Conservation (phyloP, 2,113 vertebrate genomes). For the Mirza zaza region DNA sequence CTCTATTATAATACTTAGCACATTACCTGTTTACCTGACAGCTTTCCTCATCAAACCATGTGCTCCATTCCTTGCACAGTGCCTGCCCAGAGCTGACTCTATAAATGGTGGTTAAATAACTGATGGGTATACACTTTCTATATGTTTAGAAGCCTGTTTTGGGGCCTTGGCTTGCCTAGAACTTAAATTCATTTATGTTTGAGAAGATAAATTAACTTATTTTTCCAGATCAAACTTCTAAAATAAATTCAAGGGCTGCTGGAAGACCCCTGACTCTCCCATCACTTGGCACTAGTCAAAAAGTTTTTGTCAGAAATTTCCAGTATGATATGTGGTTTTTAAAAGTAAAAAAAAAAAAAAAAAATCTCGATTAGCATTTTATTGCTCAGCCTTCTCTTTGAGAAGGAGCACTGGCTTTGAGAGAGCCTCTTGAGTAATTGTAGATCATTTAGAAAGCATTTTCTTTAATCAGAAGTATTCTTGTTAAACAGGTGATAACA, state of each 20-base stretch:
- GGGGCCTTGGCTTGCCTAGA: background rate
- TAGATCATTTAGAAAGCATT: background rate
- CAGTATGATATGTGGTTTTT: background rate
- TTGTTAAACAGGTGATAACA: constrained; percentile 43
- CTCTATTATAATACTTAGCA: background rate
- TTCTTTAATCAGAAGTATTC: constrained; percentile 15
- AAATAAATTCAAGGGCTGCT: constrained; percentile 29
- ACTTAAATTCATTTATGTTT: background rate
- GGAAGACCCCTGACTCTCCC: too few species aligned
- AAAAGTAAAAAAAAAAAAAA: constrained; percentile 14
- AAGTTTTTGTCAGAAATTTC: constrained; percentile 14
- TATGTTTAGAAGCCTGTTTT: background rate
- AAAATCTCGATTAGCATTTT: background rate
- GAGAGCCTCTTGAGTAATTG: constrained; percentile 36
- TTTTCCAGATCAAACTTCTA: background rate
- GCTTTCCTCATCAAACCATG: background rate
- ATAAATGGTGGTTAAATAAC: background rate
- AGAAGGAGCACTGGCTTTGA: constrained; percentile 4
- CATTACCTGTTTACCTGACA: background rate
- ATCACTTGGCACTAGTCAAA: background rate
- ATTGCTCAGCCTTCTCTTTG: background rate
- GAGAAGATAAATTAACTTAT: constrained; percentile 8
- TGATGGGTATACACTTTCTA: background rate
- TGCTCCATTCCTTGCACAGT: background rate
- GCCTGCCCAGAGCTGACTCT: background rate